phyloP scores from a whole-genome alignment of 2,888 invertebrate genomes.

The Cerceris rybyensis region DNA sequence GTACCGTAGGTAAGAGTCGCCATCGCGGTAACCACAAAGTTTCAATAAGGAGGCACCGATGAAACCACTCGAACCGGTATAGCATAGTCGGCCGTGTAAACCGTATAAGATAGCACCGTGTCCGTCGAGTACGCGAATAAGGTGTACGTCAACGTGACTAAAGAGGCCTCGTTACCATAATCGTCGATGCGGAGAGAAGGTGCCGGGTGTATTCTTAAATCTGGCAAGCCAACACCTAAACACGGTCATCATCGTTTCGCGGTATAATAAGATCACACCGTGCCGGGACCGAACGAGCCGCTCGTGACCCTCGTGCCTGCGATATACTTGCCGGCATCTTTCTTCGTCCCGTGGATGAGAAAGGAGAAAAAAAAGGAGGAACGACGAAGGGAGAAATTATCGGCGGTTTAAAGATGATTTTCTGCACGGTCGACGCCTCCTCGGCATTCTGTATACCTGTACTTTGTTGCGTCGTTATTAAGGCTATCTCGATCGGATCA shows the following conservation, averaged over 20 bases:
- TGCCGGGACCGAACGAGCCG: conserved; percentile 54
- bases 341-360: background rate
- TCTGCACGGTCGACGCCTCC: conserved; percentile 65
- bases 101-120: conserved; percentile 30
- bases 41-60: conserved; percentile 61
- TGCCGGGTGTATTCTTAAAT: conserved; percentile 75
- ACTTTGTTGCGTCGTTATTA: conserved; percentile 64
- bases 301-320: conserved; percentile 64
- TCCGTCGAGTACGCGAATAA: conserved; percentile 63
- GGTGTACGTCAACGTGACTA: conserved; percentile 76
- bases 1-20: conserved; percentile 40
- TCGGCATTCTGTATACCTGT: conserved; percentile 51
- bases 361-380: background rate
- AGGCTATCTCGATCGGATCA: conserved; percentile 57
- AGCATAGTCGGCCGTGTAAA: conserved; percentile 26
- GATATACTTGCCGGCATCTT: conserved; percentile 59
- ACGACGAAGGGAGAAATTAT: conserved; percentile 60
- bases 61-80: conserved; percentile 47
- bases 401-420: conserved; percentile 67
- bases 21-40: conserved; percentile 62
- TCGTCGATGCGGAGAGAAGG: conserved; percentile 63
- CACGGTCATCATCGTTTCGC: conserved; percentile 77
- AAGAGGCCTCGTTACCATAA: conserved; percentile 79
- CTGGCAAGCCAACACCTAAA: conserved; percentile 79
- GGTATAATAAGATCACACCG: conserved; percentile 77